Conservation (phyloP, 2,888 invertebrate genomes). For the Scaptomyza cyrtandrae region DNA sequence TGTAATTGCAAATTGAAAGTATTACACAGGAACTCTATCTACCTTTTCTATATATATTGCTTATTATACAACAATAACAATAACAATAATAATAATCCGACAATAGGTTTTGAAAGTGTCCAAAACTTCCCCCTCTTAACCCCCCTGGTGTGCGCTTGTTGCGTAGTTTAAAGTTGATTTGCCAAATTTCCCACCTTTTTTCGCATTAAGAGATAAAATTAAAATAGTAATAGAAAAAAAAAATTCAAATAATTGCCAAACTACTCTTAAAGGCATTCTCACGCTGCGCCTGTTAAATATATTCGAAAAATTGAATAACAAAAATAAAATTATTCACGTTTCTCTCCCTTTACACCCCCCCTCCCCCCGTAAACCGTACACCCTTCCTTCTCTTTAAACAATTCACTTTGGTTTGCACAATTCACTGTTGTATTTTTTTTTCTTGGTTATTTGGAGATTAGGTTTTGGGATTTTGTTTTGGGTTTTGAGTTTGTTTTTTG, state of each 20-base stretch:
- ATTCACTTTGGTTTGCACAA: conserved; percentile 10
- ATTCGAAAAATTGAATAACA: conserved; percentile 68
- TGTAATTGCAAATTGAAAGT: conserved; percentile 52
- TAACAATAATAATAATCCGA: conserved; percentile 29
- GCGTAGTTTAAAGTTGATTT: conserved; percentile 6
- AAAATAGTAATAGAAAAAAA: conserved; percentile 9
- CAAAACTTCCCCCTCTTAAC: conserved; percentile 7
- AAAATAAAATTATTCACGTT: conserved; percentile 32
- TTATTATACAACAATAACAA: conserved; percentile 6
- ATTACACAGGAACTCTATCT: conserved; percentile 35
- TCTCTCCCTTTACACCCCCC: background rate
- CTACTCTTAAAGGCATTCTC: conserved; percentile 49
- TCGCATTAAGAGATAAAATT: background rate
- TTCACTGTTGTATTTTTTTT: conserved; percentile 26
- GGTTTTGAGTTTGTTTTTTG: conserved; percentile 22
- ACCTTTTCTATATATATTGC: conserved; percentile 11
- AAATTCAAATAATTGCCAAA: conserved; percentile 30
- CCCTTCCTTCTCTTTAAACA: background rate
- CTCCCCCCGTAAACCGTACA: background rate
- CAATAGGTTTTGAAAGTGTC: conserved; percentile 29
- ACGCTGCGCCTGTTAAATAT: conserved; percentile 63
- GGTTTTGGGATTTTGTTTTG: conserved; percentile 21
- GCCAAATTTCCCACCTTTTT: conserved; percentile 48
- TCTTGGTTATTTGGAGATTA: background rate
- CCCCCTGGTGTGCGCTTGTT: background rate